Percentiles rank a stretch among this genome's conserved stretches.
These are phyloP conservation scores for Indri indri DNA, from an alignment of 2,113 vertebrate species.

Conservation along the genomic window DNA sequence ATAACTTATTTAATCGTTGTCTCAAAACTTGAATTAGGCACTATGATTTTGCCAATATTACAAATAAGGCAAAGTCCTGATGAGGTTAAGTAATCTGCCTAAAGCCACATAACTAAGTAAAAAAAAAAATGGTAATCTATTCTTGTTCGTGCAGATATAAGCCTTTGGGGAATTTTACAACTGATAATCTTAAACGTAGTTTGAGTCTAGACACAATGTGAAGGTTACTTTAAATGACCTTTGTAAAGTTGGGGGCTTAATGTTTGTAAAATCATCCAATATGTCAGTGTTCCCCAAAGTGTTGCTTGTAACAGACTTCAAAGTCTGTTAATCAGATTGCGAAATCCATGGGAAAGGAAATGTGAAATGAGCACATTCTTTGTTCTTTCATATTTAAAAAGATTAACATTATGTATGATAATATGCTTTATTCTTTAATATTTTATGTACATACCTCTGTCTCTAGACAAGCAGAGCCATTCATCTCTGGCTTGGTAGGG, in stretches of 20 bases:
- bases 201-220: not conserved
- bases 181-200: not conserved
- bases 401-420: not conserved
- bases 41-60: not conserved
- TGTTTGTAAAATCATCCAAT: not conserved
- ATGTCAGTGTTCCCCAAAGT: not conserved
- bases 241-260: not conserved
- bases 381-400: not conserved
- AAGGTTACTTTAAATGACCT: not conserved
- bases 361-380: not conserved
- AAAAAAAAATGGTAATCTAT: not conserved
- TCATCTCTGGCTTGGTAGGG: not conserved
- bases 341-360: not conserved
- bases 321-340: not conserved
- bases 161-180: not conserved
- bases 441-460: not conserved
- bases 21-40: not conserved
- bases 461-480: not conserved
- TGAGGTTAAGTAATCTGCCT: not conserved
- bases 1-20: not conserved
- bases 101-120: not conserved
- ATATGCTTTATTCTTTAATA: not conserved
- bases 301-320: not conserved
- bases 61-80: not conserved
- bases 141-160: not conserved